A percentile compares a stretch with the other conserved stretches of the same genome.
These are phyloP conservation scores for Heliangelus exortis DNA, from an alignment of 2,797 vertebrate species.

Conservation along the genomic window DNA sequence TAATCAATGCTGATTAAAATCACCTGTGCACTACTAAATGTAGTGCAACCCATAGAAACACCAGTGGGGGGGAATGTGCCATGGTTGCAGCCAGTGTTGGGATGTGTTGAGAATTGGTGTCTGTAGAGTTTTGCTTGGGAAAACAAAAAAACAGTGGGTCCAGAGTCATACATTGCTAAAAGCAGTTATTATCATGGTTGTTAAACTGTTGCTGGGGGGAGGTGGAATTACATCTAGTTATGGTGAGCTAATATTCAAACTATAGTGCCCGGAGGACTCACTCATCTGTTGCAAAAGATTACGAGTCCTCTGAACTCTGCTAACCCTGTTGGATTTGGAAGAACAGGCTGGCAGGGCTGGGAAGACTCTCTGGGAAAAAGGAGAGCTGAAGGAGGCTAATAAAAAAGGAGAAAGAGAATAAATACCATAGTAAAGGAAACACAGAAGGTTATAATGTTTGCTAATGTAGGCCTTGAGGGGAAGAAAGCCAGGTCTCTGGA, in stretches of 20 bases:
- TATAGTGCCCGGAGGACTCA: rapidly evolving
- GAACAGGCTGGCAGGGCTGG: not conserved
- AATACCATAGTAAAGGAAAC: not conserved
- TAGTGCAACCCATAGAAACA: not conserved
- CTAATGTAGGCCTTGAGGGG: not conserved
- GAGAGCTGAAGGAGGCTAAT: not conserved
- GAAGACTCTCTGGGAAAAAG: not conserved
- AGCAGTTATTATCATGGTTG: not conserved
- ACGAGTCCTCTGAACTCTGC: not conserved
- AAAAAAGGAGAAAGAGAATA: not conserved
- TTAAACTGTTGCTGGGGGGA: not conserved
- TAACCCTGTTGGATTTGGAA: not conserved
- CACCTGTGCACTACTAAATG: not conserved
- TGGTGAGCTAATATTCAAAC: not conserved
- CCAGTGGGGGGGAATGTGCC: rapidly evolving
- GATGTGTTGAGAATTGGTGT: not conserved
- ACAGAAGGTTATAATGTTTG: not conserved
- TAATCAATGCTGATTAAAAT: not conserved
- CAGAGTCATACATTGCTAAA: not conserved
- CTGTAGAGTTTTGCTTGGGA: not conserved
- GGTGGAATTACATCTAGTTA: not conserved
- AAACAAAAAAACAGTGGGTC: not conserved
- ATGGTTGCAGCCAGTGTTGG: not conserved
- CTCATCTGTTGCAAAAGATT: rapidly evolving
- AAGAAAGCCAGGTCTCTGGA: not conserved